Evolutionary conservation across 2,888 invertebrate genomes (phyloP), one percentile per base, ranked within the genome.

Genomic region (Escarpia spicata): DNA sequence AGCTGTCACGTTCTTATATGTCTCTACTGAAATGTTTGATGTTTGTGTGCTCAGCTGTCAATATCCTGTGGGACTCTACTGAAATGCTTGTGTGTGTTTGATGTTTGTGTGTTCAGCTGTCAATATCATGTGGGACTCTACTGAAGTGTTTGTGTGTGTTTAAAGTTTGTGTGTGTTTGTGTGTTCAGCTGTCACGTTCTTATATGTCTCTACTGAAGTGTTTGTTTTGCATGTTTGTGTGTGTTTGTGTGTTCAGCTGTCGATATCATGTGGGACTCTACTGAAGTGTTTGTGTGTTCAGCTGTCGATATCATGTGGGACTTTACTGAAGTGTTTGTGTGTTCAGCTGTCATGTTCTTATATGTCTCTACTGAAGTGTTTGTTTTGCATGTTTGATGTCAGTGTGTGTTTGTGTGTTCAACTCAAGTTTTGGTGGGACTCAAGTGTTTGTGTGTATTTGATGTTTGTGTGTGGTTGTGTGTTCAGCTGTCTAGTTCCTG

Each of bases 1-100:
- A 96, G 99, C 99, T 93, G 98, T 99, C 10, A 98, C 98, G 96
- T 99, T 99, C 95, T 98, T 99, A 98, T 99, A 98, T 98, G 98
- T 99, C 95, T 98, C 52, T 52, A 9, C 52, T 52, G 12, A 52
- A 52, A 9, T 52, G 52, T 52, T 52, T 52, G 45, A 37, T 37
- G 37, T 37, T 37, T 37, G 52, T 52, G 52, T 52, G 52, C 8
- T 52, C 52, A 52, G 52, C 52, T 9, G 52, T 52, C 52, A 4
- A 52, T 9, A 12, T 52, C 52, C 52, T 52, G 52, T 52, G 52
- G 52, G 12, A 52, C 52, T 52, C 52, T 52, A 52, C 52, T 52
- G 12, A 52, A 52, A 15, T 52, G 52, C 15, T 52, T 52, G 52
- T 52, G 37, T 37, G 37, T 52, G 52, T 52, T 52, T 91, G 91